Conservation (phyloP, 2,797 vertebrate genomes). For the Phataginus tetradactyla region DNA sequence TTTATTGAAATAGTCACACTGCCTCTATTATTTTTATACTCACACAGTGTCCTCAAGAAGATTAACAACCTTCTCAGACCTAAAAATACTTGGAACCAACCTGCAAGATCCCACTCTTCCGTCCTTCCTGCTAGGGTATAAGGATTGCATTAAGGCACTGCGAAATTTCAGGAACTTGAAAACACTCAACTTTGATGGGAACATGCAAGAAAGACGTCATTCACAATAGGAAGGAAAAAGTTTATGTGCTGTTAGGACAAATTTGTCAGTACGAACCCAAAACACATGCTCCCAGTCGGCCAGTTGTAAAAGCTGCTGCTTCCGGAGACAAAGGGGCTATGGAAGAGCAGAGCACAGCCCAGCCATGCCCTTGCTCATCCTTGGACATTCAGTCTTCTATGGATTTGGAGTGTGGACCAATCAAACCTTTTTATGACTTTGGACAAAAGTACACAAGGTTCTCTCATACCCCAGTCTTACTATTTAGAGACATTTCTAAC, state of each 20-base stretch:
- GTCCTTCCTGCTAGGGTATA: neutral
- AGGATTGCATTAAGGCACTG: neutral
- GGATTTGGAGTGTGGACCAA: neutral
- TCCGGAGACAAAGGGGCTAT: neutral
- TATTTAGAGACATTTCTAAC: slow-evolving; percentile 26
- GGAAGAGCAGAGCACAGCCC: neutral
- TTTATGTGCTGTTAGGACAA: neutral
- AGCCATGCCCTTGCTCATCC: neutral
- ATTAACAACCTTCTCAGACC: neutral
- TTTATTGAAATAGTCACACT: neutral
- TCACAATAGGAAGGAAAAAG: slow-evolving; percentile 5
- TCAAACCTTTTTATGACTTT: neutral
- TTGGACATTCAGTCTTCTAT: neutral
- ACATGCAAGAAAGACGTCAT: slow-evolving; percentile 46
- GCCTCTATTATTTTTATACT: neutral
- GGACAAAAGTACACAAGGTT: neutral
- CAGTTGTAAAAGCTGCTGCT: neutral
- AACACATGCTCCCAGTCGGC: neutral
- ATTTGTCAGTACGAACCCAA: slow-evolving; percentile 18
- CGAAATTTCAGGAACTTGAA: slow-evolving; percentile 33
- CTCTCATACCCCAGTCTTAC: neutral
- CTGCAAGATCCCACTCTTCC: neutral
- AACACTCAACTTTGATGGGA: slow-evolving; percentile 29
- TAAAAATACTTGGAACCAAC: neutral
- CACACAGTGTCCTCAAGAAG: neutral